Conservation (phyloP, 2,888 invertebrate genomes). For the Cosmia pyralina region DNA sequence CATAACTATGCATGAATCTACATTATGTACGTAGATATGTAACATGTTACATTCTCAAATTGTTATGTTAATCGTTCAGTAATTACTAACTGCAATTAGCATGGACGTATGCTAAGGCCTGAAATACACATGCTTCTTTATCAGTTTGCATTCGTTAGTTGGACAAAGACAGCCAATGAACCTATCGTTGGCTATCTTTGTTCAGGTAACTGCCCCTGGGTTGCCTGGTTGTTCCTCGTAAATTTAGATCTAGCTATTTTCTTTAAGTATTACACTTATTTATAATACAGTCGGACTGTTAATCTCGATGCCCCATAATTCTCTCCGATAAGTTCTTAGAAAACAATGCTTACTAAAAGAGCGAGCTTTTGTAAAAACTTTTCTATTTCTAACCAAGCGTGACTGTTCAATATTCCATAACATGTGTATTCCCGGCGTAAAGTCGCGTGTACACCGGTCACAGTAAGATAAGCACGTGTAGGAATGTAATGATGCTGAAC, state of each 20-base stretch:
- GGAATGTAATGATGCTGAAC: slow-evolving; percentile 40
- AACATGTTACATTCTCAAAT: slow-evolving; percentile 40
- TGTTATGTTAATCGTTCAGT: slow-evolving; percentile 39
- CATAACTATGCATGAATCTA: slow-evolving; percentile 38
- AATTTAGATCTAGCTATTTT: background rate
- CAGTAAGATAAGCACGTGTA: slow-evolving; percentile 20
- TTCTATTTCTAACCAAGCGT: background rate
- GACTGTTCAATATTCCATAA: background rate
- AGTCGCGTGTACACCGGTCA: slow-evolving; percentile 29
- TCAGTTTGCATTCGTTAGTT: background rate
- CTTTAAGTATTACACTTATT: background rate
- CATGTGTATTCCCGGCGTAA: background rate
- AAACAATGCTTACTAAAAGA: background rate
- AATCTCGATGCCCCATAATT: background rate
- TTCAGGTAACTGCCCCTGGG: background rate
- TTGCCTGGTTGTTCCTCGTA: background rate
- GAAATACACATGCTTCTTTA: background rate
- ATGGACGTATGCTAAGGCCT: background rate
- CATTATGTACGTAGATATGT: slow-evolving; percentile 31
- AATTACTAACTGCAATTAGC: slow-evolving; percentile 15
- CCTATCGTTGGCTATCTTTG: background rate
- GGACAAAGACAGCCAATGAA: too few species aligned
- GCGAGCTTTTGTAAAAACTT: too few species aligned
- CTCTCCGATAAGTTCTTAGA: background rate
- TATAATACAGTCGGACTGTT: background rate